Base-by-base conservation (phyloP, 2,888 invertebrate genomes). In the Colostygia pectinataria region DNA sequence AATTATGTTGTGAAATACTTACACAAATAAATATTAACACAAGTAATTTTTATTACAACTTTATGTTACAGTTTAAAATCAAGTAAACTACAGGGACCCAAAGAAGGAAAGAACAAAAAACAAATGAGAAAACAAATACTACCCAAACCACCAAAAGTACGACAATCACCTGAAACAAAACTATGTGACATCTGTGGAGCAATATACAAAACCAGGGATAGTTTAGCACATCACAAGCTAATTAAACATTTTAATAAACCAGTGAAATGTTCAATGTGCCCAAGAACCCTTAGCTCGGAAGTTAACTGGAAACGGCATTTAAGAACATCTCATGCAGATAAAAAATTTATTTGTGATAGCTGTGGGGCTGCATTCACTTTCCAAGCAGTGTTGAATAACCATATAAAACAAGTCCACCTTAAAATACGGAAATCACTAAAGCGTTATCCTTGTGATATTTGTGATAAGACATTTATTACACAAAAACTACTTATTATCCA, bases 111-210 rank as follows among this genome's bases (percentile, higher is more conserved):
- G 9, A n/a, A 53, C 29, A 6, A 42, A 33, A 23, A 27, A 18
- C 54, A 48, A 37, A 53, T 45, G 44, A 43, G n/a, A n/a, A n/a
- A 55, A 18, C 8, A n/a, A 34, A 9, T 1, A 27, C 55, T 4
- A 49, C 40, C 47, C 51, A 59, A 52, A 45, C 43, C 46, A 60
- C 15, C 36, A 9, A 54, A 40, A 27, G 27, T 44, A 13, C 52
- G 50, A 23, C 43, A 15, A 36, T 10, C 23, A 38, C 34, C 4
- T 6, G 34, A 1, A 38, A 65, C 65, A 18, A 81, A 80, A 61
- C 65, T 89, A 0, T 89, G 89, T 57, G 87, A 87, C 48, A 54
- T 82, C 0, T 89, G 89, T 51, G 89, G 89, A 5, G 72, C 76
- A 44, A 71, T 80, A 1, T 86, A 83, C 41, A 70, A 71, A 40